A percentile compares a stretch with the other conserved stretches of the same genome.
Evolutionary conservation across 2,888 invertebrate genomes (phyloP).

Genomic region (Folsomia manolachei): DNA sequence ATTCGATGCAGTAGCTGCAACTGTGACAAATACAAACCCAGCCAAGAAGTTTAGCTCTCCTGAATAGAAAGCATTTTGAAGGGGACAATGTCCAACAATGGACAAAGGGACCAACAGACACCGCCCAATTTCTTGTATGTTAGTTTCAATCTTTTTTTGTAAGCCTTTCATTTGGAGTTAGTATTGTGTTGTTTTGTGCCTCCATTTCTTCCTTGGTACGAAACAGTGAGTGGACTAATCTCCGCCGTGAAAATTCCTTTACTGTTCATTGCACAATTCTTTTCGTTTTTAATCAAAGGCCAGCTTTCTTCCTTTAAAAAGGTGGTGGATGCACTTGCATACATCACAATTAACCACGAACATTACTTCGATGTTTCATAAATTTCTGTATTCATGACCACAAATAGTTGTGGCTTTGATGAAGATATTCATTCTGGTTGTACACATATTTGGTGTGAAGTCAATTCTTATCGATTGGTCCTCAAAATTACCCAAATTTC

Average conservation of each 20-base stretch:
- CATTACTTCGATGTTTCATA: too few relatives aligned
- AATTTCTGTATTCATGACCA: too few relatives aligned
- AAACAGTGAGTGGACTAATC: neutral
- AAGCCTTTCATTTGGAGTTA: neutral
- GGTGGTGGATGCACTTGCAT: too few relatives aligned
- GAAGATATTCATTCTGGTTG: too few relatives aligned
- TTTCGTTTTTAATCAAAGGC: neutral
- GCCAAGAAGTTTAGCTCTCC: neutral
- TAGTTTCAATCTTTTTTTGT: too few relatives aligned
- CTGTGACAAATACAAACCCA: too few relatives aligned
- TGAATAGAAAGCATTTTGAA: conserved; percentile 15
- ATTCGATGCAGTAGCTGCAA: too few relatives aligned
- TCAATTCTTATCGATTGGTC: too few relatives aligned
- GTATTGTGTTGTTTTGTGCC: neutral
- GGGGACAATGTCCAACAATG: conserved; percentile 8
- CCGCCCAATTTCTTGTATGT: conserved; percentile 19
- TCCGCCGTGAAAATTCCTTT: neutral
- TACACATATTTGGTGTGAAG: too few relatives aligned
- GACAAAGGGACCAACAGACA: neutral
- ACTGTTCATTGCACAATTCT: neutral
- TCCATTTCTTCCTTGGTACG: neutral
- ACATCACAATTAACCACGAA: too few relatives aligned
- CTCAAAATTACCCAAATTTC: too few relatives aligned
- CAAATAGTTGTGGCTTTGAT: too few relatives aligned
- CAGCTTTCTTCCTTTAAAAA: neutral